phyloP scores from a whole-genome alignment of 2,797 vertebrate species.

The Arremon brunneinucha region DNA sequence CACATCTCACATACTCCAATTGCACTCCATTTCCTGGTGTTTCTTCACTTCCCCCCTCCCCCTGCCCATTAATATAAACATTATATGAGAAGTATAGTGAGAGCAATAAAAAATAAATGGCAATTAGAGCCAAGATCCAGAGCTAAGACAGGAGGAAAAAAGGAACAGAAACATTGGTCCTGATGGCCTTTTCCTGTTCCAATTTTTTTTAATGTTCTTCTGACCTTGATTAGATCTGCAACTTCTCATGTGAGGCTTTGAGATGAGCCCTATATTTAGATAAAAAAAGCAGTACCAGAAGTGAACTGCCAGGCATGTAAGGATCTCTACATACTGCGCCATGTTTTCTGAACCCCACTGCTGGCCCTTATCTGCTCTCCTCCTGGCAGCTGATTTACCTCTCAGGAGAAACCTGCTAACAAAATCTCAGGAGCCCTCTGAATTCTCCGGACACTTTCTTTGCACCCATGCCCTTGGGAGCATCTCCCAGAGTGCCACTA shows the following conservation, averaged over 20 bases:
- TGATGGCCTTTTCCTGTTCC: conserved; percentile 65
- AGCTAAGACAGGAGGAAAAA: conserved; percentile 55
- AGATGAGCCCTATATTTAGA: conserved; percentile 53
- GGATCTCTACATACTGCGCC: background rate
- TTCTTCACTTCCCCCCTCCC: conserved; percentile 33
- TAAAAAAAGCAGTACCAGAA: conserved; percentile 13
- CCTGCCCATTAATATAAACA: conserved; percentile 46
- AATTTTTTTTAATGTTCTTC: conserved; percentile 65
- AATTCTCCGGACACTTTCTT: background rate
- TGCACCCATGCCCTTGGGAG: rapidly evolving
- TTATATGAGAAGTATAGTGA: conserved; percentile 47
- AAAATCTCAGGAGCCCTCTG: background rate
- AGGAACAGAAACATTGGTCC: conserved; percentile 62
- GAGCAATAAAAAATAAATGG: conserved; percentile 48
- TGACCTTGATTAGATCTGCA: conserved; percentile 64
- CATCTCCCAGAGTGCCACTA: background rate
- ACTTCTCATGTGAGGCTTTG: conserved; percentile 47
- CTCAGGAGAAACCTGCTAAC: background rate
- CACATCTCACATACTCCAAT: conserved; percentile 51
- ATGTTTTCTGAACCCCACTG: background rate
- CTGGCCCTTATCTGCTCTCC: background rate
- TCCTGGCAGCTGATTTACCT: background rate
- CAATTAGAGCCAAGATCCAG: conserved; percentile 49
- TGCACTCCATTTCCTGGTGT: conserved; percentile 55
- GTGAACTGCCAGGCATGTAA: background rate